Evolutionary conservation across 2,888 invertebrate species (phyloP).

Genomic region (Patella ulyssiponensis): DNA sequence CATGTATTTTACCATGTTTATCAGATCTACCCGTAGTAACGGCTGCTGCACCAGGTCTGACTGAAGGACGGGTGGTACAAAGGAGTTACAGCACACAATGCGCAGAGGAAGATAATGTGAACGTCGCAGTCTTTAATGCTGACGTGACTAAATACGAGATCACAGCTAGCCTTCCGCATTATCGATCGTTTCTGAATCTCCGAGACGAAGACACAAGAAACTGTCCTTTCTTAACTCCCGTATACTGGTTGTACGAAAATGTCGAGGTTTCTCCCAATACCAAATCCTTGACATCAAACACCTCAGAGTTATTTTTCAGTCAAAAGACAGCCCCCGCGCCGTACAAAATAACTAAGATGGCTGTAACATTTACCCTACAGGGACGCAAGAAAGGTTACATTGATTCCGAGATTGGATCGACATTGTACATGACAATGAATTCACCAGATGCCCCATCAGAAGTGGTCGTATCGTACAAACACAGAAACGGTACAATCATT

Average conservation of each 20-base stretch:
- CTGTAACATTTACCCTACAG: conserved; percentile 36
- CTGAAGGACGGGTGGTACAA: conserved; percentile 33
- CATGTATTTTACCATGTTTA: conserved; percentile 46
- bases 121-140: conserved; percentile 49
- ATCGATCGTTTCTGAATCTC: conserved; percentile 45
- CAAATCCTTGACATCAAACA: conserved; percentile 18
- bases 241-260: conserved; percentile 38
- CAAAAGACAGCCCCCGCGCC: conserved; percentile 4
- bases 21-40: conserved; percentile 36
- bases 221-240: conserved; percentile 38
- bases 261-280: conserved; percentile 16
- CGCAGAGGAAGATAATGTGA: conserved; percentile 53
- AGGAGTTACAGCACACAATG: conserved; percentile 53
- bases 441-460: conserved; percentile 18
- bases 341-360: conserved; percentile 16
- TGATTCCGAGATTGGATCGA: conserved; percentile 50
- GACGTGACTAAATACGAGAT: conserved; percentile 40
- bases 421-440: conserved; percentile 31
- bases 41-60: conserved; percentile 12
- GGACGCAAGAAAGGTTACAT: conserved; percentile 43
- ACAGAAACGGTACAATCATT: conserved; percentile 32
- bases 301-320: conserved; percentile 22
- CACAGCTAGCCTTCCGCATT: conserved; percentile 49
- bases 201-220: conserved; percentile 38
- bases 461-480: conserved; percentile 36